Base-by-base conservation (phyloP, 2,888 invertebrate species). In the Leptopilina myrica region DNA sequence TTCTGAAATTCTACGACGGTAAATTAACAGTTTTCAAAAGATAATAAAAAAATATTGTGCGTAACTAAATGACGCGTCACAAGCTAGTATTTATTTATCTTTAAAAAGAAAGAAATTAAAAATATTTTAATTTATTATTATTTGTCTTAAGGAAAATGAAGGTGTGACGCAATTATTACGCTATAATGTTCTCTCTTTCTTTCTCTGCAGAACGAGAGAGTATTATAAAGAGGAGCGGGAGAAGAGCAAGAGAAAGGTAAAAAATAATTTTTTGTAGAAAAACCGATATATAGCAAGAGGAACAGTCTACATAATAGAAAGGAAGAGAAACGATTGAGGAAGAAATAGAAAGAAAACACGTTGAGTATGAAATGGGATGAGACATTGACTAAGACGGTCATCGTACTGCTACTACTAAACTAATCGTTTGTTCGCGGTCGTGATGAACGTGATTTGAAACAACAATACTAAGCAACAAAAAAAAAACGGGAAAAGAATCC, bases 301-400 rank as follows among this genome's bases (percentile, higher is more conserved):
- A 56, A 33, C 33, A 69, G 12, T 15, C 46, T 59, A 62, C 11
- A 59, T 33, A 33, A 33, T 46, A 77, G 43, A 78, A 62, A 59
- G 9, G 56, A 12, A 12, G 62, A 66, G 66, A 67, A 33, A 33
- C 46, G 66, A 77, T 20, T 43, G 66, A 77, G 59, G 62, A 66
- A 67, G 15, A 62, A 26, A 43, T 46, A 79, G 76, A 80, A 69
- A 56, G 79, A 82, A 33, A 82, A 64, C 69, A 15, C 78, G 49
- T 46, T 46, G 46, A 3, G 4, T 33, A 33, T 46, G 46, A 7
- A 49, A 12, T 77, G 59, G 59, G 49, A 53, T 43, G 20, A 9
- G 76, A 76, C 81, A n/a, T 79, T 76, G 79, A 77, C 75, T 53
- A 73, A 73, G 73, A 73, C 73, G 73, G 73, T 73, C 73, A 73